Conservation (phyloP, 2,113 vertebrate genomes). For the Zeus faber region DNA sequence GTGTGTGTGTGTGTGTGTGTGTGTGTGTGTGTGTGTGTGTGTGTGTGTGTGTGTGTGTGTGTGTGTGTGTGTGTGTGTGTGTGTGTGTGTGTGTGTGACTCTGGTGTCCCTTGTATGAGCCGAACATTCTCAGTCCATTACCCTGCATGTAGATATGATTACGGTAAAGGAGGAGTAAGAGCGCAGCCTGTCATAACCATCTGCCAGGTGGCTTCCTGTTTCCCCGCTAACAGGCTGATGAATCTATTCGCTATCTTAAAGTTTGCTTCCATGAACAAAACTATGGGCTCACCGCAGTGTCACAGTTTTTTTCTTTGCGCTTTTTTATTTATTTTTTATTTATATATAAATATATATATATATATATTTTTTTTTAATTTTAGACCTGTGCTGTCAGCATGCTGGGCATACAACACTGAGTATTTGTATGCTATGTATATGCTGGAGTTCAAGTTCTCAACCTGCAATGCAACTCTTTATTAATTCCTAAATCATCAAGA, state of each 20-base stretch:
- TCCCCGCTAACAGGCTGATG: conserved; percentile 26
- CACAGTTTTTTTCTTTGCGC: too few relatives aligned
- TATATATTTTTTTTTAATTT: too few relatives aligned
- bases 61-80: conserved; percentile 13
- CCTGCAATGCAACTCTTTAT: too few relatives aligned
- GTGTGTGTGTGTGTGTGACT: conserved; percentile 38
- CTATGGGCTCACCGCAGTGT: too few relatives aligned
- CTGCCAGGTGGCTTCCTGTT: conserved; percentile 57
- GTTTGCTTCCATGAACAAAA: not conserved
- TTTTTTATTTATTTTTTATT: too few relatives aligned
- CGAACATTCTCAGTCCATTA: conserved; percentile 68
- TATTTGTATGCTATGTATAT: too few relatives aligned
- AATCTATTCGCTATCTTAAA: conserved; percentile 36
- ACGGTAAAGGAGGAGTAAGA: conserved; percentile 58
- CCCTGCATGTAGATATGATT: conserved; percentile 65
- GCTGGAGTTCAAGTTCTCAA: too few relatives aligned
- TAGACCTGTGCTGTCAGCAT: too few relatives aligned
- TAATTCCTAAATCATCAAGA: too few relatives aligned
- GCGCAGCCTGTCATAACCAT: conserved; percentile 52
- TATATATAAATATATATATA: too few relatives aligned
- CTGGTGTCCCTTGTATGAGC: conserved; percentile 49
- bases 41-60: conserved; percentile 6
- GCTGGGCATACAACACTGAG: too few relatives aligned
- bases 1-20: conserved; percentile 36
- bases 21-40: conserved; percentile 11